Evolutionary conservation across 53 echinoderm and acorn worm species (phyloP).

Genomic region (Actinopyga echinites): DNA sequence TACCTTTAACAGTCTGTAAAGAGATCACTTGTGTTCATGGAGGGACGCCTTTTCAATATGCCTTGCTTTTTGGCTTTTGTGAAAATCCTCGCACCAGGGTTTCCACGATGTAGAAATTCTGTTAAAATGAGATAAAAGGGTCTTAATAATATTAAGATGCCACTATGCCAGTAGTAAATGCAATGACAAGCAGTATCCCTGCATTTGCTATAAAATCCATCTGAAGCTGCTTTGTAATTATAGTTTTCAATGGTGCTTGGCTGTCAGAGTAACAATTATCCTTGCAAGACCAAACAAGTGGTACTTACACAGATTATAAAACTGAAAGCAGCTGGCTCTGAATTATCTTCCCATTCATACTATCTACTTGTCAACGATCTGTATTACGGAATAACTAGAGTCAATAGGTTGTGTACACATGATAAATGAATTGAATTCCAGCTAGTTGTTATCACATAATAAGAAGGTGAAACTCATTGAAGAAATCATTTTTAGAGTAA

Average conservation of each 20-base stretch:
- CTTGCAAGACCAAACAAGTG: no score
- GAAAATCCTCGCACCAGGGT: background rate
- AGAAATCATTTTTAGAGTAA: background rate
- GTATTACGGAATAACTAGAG: background rate
- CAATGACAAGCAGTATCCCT: background rate
- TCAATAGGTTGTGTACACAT: background rate
- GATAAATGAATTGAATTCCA: background rate
- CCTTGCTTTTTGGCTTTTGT: slow-evolving; percentile 27
- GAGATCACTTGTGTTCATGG: no score
- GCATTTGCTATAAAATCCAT: no score
- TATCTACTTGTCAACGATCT: no score
- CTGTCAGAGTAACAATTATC: no score
- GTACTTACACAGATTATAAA: background rate
- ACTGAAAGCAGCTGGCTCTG: background rate
- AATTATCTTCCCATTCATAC: no score
- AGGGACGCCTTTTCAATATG: background rate
- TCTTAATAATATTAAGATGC: background rate
- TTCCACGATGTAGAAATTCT: slow-evolving; percentile 32
- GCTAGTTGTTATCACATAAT: background rate
- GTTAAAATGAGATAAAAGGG: background rate
- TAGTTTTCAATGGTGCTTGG: no score
- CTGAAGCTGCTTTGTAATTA: no score
- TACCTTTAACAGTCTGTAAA: no score
- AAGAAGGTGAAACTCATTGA: no score
- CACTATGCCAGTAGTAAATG: background rate